Conservation (phyloP, 2,797 vertebrate genomes). For the Micropoecilia bifurca region DNA sequence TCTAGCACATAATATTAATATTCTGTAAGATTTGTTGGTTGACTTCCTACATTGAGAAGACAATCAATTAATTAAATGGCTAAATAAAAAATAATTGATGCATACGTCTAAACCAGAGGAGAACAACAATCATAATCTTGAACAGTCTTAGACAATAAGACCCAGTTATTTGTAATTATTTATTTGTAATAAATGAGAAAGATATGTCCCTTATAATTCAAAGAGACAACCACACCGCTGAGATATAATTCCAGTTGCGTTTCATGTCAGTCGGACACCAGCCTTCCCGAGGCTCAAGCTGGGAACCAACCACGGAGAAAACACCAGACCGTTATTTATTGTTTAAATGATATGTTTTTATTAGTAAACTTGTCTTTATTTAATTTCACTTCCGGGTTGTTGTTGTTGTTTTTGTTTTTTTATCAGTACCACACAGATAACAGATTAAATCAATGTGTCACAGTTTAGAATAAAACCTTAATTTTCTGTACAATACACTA, state of each 20-base stretch:
- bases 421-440: neutral
- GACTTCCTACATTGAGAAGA: neutral
- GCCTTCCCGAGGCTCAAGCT: neutral
- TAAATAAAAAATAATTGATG: neutral
- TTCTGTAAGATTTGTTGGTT: neutral
- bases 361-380: too few relatives aligned
- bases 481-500: too few relatives aligned
- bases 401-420: neutral
- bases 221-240: too few relatives aligned
- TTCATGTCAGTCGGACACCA: neutral
- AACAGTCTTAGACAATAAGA: too few relatives aligned
- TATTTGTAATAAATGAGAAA: too few relatives aligned
- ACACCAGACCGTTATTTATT: neutral
- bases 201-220: too few relatives aligned
- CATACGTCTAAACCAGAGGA: neutral
- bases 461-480: neutral
- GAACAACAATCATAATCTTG: neutral
- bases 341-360: neutral
- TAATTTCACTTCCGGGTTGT: too few relatives aligned
- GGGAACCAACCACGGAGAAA: neutral
- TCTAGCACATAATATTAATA: neutral
- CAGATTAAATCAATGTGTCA: neutral
- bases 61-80: neutral
- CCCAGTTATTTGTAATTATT: too few relatives aligned
- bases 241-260: neutral